Conservation (phyloP, 1,140 invertebrate genomes). For the Hesperophylax magnus region DNA sequence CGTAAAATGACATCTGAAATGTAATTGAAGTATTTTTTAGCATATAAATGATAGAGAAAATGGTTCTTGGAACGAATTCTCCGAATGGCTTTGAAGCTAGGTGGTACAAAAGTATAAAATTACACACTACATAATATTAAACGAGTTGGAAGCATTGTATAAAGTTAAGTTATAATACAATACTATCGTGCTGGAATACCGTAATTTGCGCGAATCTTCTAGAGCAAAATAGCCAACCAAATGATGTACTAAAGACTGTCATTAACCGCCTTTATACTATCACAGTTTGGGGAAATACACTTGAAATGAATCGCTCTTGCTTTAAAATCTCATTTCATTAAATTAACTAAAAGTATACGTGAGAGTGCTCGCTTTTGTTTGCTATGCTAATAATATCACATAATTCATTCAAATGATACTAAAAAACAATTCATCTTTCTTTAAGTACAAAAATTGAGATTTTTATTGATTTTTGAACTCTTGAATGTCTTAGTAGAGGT, state of each 20-base stretch:
- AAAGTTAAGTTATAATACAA: no score
- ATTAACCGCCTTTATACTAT: background rate
- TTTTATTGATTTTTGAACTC: no score
- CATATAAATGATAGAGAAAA: constrained; percentile 29
- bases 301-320: background rate
- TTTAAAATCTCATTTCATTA: no score
- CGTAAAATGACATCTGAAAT: constrained; percentile 4
- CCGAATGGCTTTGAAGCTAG: background rate
- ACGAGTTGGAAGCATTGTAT: background rate
- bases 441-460: no score
- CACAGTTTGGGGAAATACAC: background rate
- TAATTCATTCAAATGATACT: no score
- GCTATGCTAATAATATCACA: no score
- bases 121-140: background rate
- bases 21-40: constrained; percentile 22
- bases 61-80: constrained; percentile 1
- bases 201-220: constrained; percentile 6
- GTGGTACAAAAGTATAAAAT: background rate
- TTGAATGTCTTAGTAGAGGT: no score
- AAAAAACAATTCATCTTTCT: no score
- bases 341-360: no score
- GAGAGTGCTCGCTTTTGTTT: no score
- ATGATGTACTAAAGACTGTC: background rate
- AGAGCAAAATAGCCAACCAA: background rate
- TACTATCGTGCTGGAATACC: background rate